These are phyloP conservation scores for Pachliopta kotzebuea DNA, from an alignment of 2,888 invertebrate species.

Conservation along the genomic window DNA sequence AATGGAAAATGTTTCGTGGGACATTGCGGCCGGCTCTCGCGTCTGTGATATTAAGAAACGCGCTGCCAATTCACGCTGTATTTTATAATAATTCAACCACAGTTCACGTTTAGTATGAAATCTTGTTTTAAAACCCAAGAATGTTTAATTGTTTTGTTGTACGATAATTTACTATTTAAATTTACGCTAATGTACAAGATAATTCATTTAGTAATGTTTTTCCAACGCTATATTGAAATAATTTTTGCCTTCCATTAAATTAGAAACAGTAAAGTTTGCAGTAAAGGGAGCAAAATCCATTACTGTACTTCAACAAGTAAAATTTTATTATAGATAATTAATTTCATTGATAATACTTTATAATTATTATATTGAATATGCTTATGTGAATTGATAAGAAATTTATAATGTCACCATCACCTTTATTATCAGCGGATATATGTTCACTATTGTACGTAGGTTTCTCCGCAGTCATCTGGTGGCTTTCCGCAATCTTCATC, in stretches of 20 bases:
- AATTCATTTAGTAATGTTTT: neutral
- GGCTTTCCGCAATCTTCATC: too few species aligned
- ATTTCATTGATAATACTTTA: too few species aligned
- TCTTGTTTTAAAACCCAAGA: neutral
- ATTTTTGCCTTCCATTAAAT: neutral
- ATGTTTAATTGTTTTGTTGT: neutral
- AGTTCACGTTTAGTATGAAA: neutral
- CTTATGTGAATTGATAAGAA: too few species aligned
- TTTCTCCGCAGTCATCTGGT: too few species aligned
- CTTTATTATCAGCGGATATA: too few species aligned
- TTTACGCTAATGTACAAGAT: neutral
- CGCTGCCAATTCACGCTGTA: conserved; percentile 50
- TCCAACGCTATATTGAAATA: neutral
- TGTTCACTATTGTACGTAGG: too few species aligned
- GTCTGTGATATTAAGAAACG: conserved; percentile 72
- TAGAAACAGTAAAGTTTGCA: too few species aligned
- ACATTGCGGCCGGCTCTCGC: conserved; percentile 71
- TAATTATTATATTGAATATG: too few species aligned
- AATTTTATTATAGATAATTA: too few species aligned
- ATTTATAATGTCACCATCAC: too few species aligned
- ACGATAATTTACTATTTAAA: neutral
- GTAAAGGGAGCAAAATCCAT: too few species aligned
- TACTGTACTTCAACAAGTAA: too few species aligned
- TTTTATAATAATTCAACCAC: neutral
- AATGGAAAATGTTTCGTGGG: conserved; percentile 81